Evolutionary conservation across 2,797 vertebrate genomes (phyloP), one percentile per base, ranked within the genome.

Genomic region (Sphenodon punctatus): DNA sequence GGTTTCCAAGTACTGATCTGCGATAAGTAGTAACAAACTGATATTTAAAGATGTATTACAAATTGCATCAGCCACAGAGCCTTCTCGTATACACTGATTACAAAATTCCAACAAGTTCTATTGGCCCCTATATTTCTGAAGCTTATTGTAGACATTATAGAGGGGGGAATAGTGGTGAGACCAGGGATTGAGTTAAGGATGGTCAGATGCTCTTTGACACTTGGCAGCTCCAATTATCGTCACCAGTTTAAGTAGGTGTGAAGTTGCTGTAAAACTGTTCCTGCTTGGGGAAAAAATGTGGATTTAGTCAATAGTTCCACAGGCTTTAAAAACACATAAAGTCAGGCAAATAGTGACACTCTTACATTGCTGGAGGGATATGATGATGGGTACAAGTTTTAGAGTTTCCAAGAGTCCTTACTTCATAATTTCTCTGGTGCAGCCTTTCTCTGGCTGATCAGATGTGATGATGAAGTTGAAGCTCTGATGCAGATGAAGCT

Each of bases 21-120:
- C 0, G 1, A 1, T 1, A 6, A 11, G 1, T 3, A 30, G 3
- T 7, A 8, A 7, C 1, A 2, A 1, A 6, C 0, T 4, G 49
- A 13, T 7, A 0, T 5, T 4, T 12, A 7, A 46, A 27, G 75
- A 10, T 10, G 15, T 49, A 32, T 41, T 46, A 60, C 22, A 23
- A 34, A 6, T 20, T 2, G 46, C 8, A 1, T 42, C 34, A 3
- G 5, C 3, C 2, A 1, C 5, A 42, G 30, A 34, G 27, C 2
- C 41, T 17, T 32, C 16, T 30, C 3, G 12, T 4, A 27, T 20
- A 36, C 30, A 14, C 16, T 43, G 67, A 25, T 56, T 34, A 43
- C 34, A 49, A n/a, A 32, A 8, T 17, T 19, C 5, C 55, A 72
- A 51, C 2, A 1, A 51, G 56, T 13, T 4, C 20, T 59, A n/a